Evolutionary conservation across 2,113 vertebrate species (phyloP).

Genomic region (Prinia subflava): DNA sequence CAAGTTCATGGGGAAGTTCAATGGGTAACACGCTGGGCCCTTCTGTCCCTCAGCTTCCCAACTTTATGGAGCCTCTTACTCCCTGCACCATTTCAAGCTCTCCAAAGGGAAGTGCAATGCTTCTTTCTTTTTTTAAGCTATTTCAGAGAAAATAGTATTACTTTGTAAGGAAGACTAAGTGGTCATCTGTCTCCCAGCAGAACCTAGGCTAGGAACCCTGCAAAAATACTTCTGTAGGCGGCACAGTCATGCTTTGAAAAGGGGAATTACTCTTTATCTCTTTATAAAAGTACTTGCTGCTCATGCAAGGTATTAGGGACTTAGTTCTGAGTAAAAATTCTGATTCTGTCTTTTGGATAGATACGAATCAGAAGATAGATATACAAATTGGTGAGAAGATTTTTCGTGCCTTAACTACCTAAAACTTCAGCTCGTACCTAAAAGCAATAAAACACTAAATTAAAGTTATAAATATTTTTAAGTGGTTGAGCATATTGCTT

Average conservation of each 20-base stretch:
- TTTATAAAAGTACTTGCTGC: neutral
- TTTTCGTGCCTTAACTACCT: neutral
- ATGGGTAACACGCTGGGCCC: neutral
- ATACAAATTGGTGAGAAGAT: neutral
- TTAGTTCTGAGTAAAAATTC: neutral
- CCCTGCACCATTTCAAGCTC: neutral
- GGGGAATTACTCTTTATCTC: neutral
- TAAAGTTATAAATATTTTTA: neutral
- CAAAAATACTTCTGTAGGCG: neutral
- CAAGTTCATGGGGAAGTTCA: neutral
- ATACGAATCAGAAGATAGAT: neutral
- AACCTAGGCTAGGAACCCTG: neutral
- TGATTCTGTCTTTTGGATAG: neutral
- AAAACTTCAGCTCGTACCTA: neutral
- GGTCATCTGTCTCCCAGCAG: neutral
- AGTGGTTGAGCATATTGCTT: neutral
- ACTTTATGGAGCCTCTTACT: neutral
- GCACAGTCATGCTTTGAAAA: neutral
- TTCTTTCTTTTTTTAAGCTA: neutral
- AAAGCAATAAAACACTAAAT: neutral
- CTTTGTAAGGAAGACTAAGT: neutral
- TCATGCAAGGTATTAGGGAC: neutral
- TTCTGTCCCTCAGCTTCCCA: neutral
- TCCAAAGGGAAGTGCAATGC: neutral
- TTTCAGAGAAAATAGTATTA: neutral